Base-by-base conservation (phyloP, 2,797 vertebrate species). In the Nasua narica region DNA sequence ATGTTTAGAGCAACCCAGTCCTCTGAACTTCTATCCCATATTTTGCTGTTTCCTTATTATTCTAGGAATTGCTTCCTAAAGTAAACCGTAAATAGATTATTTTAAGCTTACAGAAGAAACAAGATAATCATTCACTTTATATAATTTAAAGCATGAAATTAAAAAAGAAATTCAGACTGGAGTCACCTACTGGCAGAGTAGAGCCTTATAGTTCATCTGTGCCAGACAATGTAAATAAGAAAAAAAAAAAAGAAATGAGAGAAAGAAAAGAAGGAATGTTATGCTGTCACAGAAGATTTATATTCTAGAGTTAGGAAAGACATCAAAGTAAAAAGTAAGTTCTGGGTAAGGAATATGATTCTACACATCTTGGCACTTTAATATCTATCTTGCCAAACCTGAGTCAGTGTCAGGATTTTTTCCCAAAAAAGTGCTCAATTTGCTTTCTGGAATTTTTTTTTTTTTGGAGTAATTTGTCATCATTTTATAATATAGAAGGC, bases 91-190 rank as follows among this genome's bases (percentile, higher is more conserved):
- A 92, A 25, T 72, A 46, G 29, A 62, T 79, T 43, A 69, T 70
- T 74, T 95, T 77, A 94, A 94, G 25, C 1, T 32, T 92, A 50
- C 29, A 70, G 72, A 90, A 92, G 52, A 86, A 85, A 70, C 19
- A 79, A 74, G 15, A 56, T 85, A 23, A 16, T 69, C 35, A 70
- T 94, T 90, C 11, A 90, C 52, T 81, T 93, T 50, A 43, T 70
- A 32, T 95, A 46, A 92, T 69, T 96, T 91, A 25, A 92, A 86
- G n/a, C 56, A 48, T 87, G 54, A 82, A 92, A 72, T 87, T 85
- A 2, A 56, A 96, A 74, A 67, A 37, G 8, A 85, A 96, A 46
- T 90, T 81, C 14, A 94, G 48, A 37, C 67, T 69, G 12, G 23
- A 85, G 37, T 56, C 29, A 58, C 72, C 48, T 77, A 62, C 21